Evolutionary conservation across 2,888 invertebrate species (phyloP).

Genomic region (Aplocera efformata): DNA sequence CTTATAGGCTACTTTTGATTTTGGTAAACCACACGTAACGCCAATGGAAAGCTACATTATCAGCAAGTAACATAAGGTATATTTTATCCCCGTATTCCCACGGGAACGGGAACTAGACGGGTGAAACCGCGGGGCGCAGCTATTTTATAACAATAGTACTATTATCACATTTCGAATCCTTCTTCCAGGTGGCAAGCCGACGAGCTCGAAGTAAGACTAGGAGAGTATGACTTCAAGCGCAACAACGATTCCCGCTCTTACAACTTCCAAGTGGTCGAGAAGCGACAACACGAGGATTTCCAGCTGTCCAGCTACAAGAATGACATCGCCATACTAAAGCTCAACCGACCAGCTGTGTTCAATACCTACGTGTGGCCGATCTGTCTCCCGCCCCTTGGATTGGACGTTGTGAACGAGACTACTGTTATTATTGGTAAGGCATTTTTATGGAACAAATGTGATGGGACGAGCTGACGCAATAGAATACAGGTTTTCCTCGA

Average conservation of each 20-base stretch:
- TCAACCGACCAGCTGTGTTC: conserved; percentile 84
- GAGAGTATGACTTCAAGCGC: conserved; percentile 88
- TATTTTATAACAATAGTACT: too few relatives aligned
- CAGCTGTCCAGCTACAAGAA: conserved; percentile 84
- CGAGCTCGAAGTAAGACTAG: conserved; percentile 85
- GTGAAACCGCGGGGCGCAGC: too few relatives aligned
- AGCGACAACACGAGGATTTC: conserved; percentile 85
- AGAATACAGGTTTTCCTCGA: too few relatives aligned
- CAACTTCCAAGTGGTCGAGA: conserved; percentile 84
- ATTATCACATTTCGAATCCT: not conserved
- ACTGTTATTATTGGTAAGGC: conserved; percentile 85
- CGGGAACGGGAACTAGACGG: too few relatives aligned
- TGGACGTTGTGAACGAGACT: conserved; percentile 80
- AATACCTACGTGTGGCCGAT: conserved; percentile 91
- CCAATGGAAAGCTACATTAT: too few relatives aligned
- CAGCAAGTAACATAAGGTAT: too few relatives aligned
- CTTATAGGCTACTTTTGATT: too few relatives aligned
- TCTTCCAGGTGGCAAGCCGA: conserved; percentile 74
- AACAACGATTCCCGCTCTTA: conserved; percentile 84
- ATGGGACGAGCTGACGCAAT: too few relatives aligned
- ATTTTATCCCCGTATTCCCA: too few relatives aligned
- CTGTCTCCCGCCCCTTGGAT: conserved; percentile 86
- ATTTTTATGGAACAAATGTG: too few relatives aligned
- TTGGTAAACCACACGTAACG: too few relatives aligned
- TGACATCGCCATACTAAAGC: conserved; percentile 87